Evolutionary conservation across 1,140 invertebrate genomes (phyloP), one percentile per base, ranked within the genome.

Genomic region (Drosophila pseudoobscura): DNA sequence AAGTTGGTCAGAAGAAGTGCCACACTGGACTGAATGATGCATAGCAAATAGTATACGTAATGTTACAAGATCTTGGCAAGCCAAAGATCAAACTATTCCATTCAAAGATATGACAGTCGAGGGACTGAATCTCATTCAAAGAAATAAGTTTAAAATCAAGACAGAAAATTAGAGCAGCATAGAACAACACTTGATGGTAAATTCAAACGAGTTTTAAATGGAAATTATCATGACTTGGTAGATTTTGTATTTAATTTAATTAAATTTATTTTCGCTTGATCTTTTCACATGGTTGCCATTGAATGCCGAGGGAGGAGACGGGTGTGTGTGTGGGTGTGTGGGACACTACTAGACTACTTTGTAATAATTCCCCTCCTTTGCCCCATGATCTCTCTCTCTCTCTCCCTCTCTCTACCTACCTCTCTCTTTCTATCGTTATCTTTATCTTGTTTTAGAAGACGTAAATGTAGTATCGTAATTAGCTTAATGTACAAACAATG

Each of bases 261-360:
- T 80, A 77, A 77, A 87, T 85, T 87, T 85, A 78, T 78, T 78
- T 71, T 87, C 74, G 54, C 71, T 85, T 75, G 75, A 74, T 69
- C 70, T 83, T 84, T 73, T 39, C 35, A 84, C 80, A 77, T 63
- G 75, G 68, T 80, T 69, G 80, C 65, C 73, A 49, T 72, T 87
- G 65, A 60, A 59, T 61, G 35, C 59, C 58, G 65, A 58, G 47
- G 55, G 35, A 54, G 46, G 51, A 60, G 59, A 63, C 52, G 51
- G 56, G 52, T 77, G 26, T 56, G 70, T 39, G 77, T 80, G 72
- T 83, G 76, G 80, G 59, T 56, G 71, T 85, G 69, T 60, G 65
- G 78, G 73, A 78, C 82, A 75, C 82, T 87, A 85, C 82, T 74
- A 61, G 54, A 72, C 80, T 84, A 87, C 82, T 66, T 82, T 58